Conservation (phyloP, 2,888 invertebrate genomes). For the Amphipyra berbera region DNA sequence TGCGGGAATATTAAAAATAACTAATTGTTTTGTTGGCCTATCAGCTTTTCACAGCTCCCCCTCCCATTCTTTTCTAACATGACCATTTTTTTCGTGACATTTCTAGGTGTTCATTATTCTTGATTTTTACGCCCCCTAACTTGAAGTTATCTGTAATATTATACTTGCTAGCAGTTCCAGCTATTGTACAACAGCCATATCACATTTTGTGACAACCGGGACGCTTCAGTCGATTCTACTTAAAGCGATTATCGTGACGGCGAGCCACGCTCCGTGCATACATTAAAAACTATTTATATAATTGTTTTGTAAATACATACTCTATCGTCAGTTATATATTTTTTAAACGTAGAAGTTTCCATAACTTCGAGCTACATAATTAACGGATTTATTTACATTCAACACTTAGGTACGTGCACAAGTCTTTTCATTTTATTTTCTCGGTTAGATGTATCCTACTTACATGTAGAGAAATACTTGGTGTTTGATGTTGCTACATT, state of each 20-base stretch:
- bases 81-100: too few species aligned
- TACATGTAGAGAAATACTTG: too few species aligned
- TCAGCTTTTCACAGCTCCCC: too few species aligned
- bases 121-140: too few species aligned
- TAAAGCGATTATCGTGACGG: constrained; percentile 46
- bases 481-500: constrained; percentile 2
- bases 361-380: not conserved
- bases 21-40: too few species aligned
- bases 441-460: too few species aligned
- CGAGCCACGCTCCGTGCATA: constrained; percentile 39
- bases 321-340: too few species aligned
- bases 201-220: constrained; percentile 19
- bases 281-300: constrained; percentile 41
- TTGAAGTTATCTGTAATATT: not conserved
- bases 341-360: not conserved
- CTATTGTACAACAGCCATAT: constrained; percentile 15
- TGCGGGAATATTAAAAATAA: too few species aligned
- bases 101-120: too few species aligned
- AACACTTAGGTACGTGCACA: not conserved
- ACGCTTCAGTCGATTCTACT: constrained; percentile 22
- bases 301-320: constrained; percentile 23
- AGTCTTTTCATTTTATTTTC: not conserved
- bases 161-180: not conserved
- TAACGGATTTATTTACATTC: constrained; percentile 9
- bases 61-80: too few species aligned